phyloP scores from a whole-genome alignment of 37 sponge, comb jelly and placozoan species.

The Amphimedon queenslandica region DNA sequence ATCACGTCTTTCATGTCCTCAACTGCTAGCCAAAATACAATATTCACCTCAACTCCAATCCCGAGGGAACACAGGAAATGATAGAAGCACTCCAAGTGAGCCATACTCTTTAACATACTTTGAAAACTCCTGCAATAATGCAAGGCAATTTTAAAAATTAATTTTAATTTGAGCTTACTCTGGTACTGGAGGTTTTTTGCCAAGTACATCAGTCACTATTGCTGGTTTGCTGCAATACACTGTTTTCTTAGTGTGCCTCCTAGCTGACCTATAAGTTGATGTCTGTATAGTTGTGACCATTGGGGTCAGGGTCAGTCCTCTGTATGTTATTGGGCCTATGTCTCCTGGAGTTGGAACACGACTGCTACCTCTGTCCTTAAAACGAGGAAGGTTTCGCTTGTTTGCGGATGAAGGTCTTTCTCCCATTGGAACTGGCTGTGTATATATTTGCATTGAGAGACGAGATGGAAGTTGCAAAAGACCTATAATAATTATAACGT shows the following conservation, averaged over 20 bases:
- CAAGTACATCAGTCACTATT: not conserved
- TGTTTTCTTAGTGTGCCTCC: not conserved
- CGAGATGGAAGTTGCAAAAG: conserved; percentile 43
- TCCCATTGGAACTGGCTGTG: not conserved
- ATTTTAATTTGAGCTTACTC: not conserved
- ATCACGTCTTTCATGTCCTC: conserved; percentile 49
- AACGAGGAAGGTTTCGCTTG: not conserved
- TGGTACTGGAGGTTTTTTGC: conserved; percentile 22
- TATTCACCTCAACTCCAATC: conserved; percentile 11
- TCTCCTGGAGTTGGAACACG: not conserved
- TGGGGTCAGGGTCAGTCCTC: conserved; percentile 19
- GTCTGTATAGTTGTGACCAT: conserved; percentile 28
- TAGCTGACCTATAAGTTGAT: not conserved
- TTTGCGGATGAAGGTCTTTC: not conserved
- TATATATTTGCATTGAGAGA: not conserved
- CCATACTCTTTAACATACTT: conserved; percentile 42
- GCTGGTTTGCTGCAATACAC: conserved; percentile 14
- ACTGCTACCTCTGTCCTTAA: not conserved
- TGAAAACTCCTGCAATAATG: conserved; percentile 27
- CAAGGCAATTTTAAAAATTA: not conserved
- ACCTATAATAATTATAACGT: conserved; percentile 13
- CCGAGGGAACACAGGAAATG: conserved; percentile 43
- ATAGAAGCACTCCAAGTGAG: conserved; percentile 33
- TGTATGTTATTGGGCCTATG: not conserved
- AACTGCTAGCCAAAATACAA: conserved; percentile 72